These are phyloP conservation scores for Agrotis ipsilon DNA, from an alignment of 2,888 invertebrate genomes.

Conservation along the genomic window DNA sequence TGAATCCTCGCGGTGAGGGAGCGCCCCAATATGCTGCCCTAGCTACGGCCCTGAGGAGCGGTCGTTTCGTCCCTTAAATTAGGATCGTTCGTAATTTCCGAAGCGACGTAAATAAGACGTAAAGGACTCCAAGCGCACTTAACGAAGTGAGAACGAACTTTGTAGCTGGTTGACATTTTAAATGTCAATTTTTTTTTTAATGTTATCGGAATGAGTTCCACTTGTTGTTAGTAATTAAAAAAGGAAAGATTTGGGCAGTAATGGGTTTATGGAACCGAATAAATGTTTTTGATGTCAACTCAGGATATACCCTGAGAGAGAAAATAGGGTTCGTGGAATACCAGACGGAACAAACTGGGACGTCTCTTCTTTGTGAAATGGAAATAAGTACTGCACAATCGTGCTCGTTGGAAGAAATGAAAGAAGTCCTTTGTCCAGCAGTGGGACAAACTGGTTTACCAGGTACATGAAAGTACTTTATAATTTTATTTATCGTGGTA, in stretches of 20 bases:
- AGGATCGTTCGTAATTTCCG: conserved; percentile 60
- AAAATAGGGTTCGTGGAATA: too few relatives aligned
- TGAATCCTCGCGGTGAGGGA: too few relatives aligned
- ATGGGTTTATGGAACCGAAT: neutral
- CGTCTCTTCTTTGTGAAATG: too few relatives aligned
- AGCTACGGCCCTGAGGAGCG: conserved; percentile 14
- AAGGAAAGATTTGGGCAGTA: neutral
- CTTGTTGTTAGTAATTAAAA: conserved; percentile 12
- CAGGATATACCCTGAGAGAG: too few relatives aligned
- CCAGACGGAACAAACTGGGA: too few relatives aligned
- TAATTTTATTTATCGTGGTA: too few relatives aligned
- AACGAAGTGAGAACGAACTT: conserved; percentile 52
- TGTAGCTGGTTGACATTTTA: conserved; percentile 44
- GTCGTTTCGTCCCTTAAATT: conserved; percentile 59
- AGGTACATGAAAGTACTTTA: too few relatives aligned
- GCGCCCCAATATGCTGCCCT: too few relatives aligned
- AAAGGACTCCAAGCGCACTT: conserved; percentile 42
- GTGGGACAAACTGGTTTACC: too few relatives aligned
- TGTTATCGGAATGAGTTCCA: conserved; percentile 9
- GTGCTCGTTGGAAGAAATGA: too few relatives aligned
- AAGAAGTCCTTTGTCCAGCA: too few relatives aligned
- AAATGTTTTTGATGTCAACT: neutral
- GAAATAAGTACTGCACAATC: too few relatives aligned
- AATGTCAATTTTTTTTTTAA: conserved; percentile 42
- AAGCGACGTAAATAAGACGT: conserved; percentile 54